Conservation (phyloP, 2,797 vertebrate genomes). For the Chlorospingus semifuscus region DNA sequence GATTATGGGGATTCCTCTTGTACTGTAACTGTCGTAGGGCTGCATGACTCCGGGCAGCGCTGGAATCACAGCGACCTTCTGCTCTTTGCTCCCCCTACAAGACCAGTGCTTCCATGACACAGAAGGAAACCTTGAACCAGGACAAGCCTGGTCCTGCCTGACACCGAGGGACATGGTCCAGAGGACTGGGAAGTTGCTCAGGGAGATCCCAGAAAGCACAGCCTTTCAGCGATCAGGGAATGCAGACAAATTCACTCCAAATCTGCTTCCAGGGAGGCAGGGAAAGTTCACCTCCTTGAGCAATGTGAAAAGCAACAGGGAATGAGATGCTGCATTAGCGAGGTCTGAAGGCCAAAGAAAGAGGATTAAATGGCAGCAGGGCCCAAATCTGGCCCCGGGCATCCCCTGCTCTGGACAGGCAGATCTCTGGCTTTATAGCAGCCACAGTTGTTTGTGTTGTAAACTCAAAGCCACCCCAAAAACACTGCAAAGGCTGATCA, state of each 20-base stretch:
- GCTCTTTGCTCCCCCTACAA: not conserved
- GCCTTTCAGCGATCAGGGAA: not conserved
- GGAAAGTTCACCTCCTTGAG: not conserved
- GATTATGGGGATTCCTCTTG: no score
- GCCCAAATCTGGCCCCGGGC: not conserved
- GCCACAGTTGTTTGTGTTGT: not conserved
- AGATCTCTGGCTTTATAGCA: not conserved
- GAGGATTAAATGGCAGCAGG: not conserved
- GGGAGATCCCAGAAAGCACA: conserved; percentile 16
- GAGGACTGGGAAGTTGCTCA: not conserved
- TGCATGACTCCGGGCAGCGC: conserved; percentile 2
- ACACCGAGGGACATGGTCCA: not conserved
- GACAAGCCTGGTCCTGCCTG: conserved; percentile 25
- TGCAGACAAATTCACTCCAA: not conserved
- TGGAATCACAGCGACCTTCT: conserved; percentile 48
- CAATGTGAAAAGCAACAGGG: not conserved
- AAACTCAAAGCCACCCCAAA: not conserved
- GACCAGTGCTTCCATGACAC: not conserved
- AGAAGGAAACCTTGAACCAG: not conserved
- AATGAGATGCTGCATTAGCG: not conserved
- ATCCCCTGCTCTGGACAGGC: not conserved
- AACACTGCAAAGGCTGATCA: not conserved
- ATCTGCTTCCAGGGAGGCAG: not conserved
- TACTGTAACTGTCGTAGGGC: not conserved
- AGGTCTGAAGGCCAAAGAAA: not conserved